Conservation (phyloP, 2,888 invertebrate species). For the Trachelus stipa region DNA sequence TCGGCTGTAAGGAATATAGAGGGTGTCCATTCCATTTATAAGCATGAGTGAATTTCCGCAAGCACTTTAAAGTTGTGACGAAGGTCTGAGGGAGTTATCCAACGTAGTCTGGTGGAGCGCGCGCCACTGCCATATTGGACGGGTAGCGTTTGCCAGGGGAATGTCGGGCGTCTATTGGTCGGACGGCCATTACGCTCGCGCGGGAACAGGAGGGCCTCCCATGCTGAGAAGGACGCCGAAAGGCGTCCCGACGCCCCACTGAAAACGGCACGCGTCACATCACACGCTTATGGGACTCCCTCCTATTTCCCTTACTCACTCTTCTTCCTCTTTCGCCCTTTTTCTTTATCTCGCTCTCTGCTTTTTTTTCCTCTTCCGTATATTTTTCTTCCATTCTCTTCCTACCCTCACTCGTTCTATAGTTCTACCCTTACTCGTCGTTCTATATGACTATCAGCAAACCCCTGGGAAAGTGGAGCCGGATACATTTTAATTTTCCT, state of each 20-base stretch:
- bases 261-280: conserved; percentile 63
- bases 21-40: conserved; percentile 7
- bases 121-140: conserved; percentile 61
- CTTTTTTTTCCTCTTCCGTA: conserved; percentile 2
- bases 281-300: conserved; percentile 42
- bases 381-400: not conserved
- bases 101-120: conserved; percentile 39
- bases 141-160: conserved; percentile 31
- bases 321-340: conserved; percentile 20
- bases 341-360: conserved; percentile 3
- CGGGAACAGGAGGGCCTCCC: conserved; percentile 46
- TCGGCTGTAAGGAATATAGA: not conserved
- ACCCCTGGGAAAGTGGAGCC: conserved; percentile 1
- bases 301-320: conserved; percentile 23
- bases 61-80: conserved; percentile 25
- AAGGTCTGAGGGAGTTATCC: conserved; percentile 8
- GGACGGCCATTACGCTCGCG: conserved; percentile 42
- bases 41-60: conserved; percentile 8
- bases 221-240: conserved; percentile 41
- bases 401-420: not conserved
- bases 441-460: conserved; percentile 10
- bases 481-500: conserved; percentile 36
- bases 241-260: conserved; percentile 57
- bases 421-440: conserved; percentile 8
- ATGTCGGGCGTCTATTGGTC: conserved; percentile 45